Evolutionary conservation across 2,888 invertebrate species (phyloP), one percentile per base, ranked within the genome.

Genomic region (Chorisops tibialis): DNA sequence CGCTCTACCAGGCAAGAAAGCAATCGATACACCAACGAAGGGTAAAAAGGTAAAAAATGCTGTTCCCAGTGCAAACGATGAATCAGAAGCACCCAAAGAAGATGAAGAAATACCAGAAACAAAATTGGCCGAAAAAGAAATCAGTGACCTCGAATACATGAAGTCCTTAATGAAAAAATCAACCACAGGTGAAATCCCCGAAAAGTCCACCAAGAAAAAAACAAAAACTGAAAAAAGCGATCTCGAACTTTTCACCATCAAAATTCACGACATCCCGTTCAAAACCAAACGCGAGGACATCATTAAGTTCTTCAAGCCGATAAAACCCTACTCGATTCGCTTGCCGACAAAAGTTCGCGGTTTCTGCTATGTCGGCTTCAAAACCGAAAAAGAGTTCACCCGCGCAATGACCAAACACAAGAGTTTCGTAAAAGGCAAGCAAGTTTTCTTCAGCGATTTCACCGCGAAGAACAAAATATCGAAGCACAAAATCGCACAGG

Each of bases 341-440:
- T 77, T 94, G 45, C 93, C 94, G 0, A 75, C 82, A n/a, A 82
- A 87, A 68, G 81, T 88, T 2, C 86, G 88, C 72, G 93, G 94
- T 5, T 89, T 95, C 70, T 95, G 93, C 41, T 96, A 88, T 80
- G 89, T 92, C n/a, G 93, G 93, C 2, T 96, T 96, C 71, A 86
- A 88, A 75, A 87, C 86, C 3, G 91, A 94, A 71, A 87, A 85
- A 65, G 88, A 90, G 67, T 82, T 89, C 71, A 87, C 87, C 30
- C 87, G 89, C 71, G 95, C 92, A 2, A 79, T 96, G 68, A 79
- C 82, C 51, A 94, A 93, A 76, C 85, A 94, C 73, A 91, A 89
- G 78, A 88, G 91, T 72, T 93, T 94, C 74, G 82, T 95, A 70
- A 87, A 80, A 70, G 87, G 86, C n/a, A 85, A 84, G 69, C 83